A percentile compares a stretch with the other conserved stretches of the same genome.
These are phyloP conservation scores for Sigmodon hispidus DNA, from an alignment of 2,113 vertebrate genomes.

Conservation along the genomic window DNA sequence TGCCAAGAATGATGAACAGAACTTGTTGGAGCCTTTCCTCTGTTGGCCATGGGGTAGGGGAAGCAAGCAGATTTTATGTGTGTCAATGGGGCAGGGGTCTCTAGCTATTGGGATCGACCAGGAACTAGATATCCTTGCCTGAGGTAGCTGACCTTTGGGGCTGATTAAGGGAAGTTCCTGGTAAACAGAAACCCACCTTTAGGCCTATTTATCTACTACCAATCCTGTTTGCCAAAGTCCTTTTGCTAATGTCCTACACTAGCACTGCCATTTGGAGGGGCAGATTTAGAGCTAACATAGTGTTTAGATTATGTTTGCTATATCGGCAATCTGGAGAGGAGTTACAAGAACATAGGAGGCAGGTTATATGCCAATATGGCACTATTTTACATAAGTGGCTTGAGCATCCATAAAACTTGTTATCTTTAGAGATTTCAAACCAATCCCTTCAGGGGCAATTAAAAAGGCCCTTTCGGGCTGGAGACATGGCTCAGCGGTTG, in stretches of 20 bases:
- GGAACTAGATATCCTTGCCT: neutral
- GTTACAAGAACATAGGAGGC: neutral
- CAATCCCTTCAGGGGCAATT: neutral
- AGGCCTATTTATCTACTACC: neutral
- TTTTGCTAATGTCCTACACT: neutral
- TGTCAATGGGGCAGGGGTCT: neutral
- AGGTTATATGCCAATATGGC: no score
- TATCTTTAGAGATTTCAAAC: neutral
- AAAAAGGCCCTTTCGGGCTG: neutral
- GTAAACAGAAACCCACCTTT: neutral
- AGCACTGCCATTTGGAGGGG: neutral
- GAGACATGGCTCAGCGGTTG: no score
- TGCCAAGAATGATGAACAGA: no score
- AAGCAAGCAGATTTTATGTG: neutral
- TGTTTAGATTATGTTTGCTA: neutral
- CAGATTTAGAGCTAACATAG: neutral
- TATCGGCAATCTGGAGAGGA: neutral
- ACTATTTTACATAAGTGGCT: neutral
- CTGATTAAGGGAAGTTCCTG: neutral
- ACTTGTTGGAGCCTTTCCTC: no score
- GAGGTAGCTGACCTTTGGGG: neutral
- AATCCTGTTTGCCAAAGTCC: neutral
- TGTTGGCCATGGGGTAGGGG: neutral
- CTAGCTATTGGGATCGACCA: neutral
- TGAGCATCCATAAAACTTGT: neutral